Evolutionary conservation across 2,113 vertebrate species (phyloP).

Genomic region (zebrafish (Danio rerio)): GRCz12tu NC_133196.1:25481001-25481500

Average conservation of each 20-base stretch:
- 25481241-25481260: constrained; percentile 35
- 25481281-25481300: constrained; percentile 43
- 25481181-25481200: constrained; percentile 4
- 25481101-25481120: not conserved
- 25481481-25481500: not conserved
- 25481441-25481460: constrained; percentile 56
- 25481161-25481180: constrained; percentile 46
- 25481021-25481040: not conserved
- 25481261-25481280: constrained; percentile 14
- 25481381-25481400: constrained; percentile 64
- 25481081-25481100: not conserved
- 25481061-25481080: not conserved
- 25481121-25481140: not conserved
- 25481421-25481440: constrained; percentile 74
- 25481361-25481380: constrained; percentile 68
- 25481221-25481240: constrained; percentile 39
- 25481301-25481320: constrained; percentile 61
- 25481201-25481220: constrained; percentile 31
- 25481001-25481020: not conserved
- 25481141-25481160: not conserved
- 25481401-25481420: constrained; percentile 68
- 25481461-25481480: constrained; percentile 62
- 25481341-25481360: constrained; percentile 58
- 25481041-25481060: too few relatives aligned
- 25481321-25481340: constrained; percentile 55